phyloP scores from a whole-genome alignment of 2,888 invertebrate genomes.

The Melanchra persicariae region DNA sequence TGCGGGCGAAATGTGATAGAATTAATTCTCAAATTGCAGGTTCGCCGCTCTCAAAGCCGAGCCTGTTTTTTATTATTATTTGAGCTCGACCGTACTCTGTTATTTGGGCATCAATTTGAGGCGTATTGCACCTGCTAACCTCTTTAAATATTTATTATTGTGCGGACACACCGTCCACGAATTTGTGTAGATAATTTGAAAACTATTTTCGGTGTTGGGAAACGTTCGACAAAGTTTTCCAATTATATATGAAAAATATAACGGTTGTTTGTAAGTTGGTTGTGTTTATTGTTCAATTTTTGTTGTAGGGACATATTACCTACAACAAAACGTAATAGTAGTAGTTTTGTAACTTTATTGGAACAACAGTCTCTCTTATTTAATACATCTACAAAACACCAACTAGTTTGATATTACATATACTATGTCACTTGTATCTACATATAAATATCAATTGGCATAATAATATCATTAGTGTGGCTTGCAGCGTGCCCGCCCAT shows the following conservation, averaged over 20 bases:
- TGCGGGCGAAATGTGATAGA: conserved; percentile 84
- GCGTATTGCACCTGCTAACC: conserved; percentile 87
- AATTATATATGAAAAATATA: conserved; percentile 49
- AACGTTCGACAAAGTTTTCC: conserved; percentile 66
- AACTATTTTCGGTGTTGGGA: conserved; percentile 73
- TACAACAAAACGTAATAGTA: conserved; percentile 5
- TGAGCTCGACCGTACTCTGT: conserved; percentile 80
- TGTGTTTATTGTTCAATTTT: conserved; percentile 46
- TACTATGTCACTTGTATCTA: conserved; percentile 42
- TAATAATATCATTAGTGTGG: conserved; percentile 84
- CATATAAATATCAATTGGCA: conserved; percentile 68
- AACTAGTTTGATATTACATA: conserved; percentile 32
- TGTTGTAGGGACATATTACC: conserved; percentile 5
- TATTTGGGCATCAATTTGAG: conserved; percentile 85
- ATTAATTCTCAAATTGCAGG: conserved; percentile 87
- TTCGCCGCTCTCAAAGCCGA: conserved; percentile 77
- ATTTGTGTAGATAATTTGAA: conserved; percentile 76
- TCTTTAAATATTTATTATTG: conserved; percentile 88
- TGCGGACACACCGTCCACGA: conserved; percentile 74
- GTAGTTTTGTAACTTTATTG: conserved; percentile 22
- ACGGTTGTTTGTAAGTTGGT: conserved; percentile 36
- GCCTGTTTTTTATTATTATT: conserved; percentile 80
- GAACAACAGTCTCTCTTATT: conserved; percentile 1
- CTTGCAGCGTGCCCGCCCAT: conserved; percentile 83
- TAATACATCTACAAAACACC: conserved; percentile 24